Evolutionary conservation across 2,797 vertebrate species (phyloP).

Genomic region (Anguilla anguilla): DNA sequence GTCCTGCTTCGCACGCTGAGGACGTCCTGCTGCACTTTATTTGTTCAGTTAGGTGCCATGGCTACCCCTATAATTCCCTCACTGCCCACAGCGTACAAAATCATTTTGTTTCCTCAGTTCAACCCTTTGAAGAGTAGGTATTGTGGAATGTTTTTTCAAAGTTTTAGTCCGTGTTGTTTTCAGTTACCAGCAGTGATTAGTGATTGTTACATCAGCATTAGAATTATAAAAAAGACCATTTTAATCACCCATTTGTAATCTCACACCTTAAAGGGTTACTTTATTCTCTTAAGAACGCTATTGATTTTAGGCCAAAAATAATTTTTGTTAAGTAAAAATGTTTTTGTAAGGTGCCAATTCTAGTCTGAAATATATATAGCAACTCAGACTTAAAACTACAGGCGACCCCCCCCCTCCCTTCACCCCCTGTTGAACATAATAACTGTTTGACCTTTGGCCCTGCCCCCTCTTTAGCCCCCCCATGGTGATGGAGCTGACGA

Average conservation of each 20-base stretch:
- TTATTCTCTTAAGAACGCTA: neutral
- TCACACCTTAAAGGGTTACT: too few species aligned
- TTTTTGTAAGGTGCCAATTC: neutral
- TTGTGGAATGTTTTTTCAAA: too few species aligned
- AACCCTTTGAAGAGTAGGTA: too few species aligned
- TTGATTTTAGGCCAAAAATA: neutral
- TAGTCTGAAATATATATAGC: neutral
- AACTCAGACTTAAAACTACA: too few species aligned
- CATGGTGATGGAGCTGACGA: neutral
- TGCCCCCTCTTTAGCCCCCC: constrained; percentile 13
- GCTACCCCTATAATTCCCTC: neutral
- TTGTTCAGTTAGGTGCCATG: neutral
- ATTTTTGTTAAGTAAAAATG: neutral
- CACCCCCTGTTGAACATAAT: neutral
- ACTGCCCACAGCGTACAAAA: neutral
- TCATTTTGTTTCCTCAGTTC: neutral
- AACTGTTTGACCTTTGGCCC: neutral
- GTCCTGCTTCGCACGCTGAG: neutral
- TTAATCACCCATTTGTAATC: too few species aligned
- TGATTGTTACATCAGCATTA: too few species aligned
- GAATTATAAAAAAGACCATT: too few species aligned
- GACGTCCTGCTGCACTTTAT: neutral
- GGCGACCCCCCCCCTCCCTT: neutral
- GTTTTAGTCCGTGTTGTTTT: neutral
- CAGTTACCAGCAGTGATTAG: too few species aligned